phyloP scores from a whole-genome alignment of 2,888 invertebrate species.

The Philereme vetulata region DNA sequence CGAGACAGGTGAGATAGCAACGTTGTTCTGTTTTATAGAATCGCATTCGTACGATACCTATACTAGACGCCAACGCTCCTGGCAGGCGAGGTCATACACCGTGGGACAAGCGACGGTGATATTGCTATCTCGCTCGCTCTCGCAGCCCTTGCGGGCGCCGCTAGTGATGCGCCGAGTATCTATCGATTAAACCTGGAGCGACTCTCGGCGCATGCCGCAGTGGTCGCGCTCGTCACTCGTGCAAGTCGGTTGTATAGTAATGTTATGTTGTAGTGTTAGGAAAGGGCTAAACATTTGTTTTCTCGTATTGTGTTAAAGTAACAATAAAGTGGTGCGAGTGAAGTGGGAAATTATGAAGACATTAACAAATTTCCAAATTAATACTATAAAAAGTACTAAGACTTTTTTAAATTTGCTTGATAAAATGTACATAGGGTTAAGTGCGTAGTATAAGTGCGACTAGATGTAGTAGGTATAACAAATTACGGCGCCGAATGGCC shows the following conservation, averaged over 20 bases:
- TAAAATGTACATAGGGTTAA: conserved; percentile 80
- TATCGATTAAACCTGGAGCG: too few relatives aligned
- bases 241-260: conserved; percentile 72
- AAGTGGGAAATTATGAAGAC: conserved; percentile 79
- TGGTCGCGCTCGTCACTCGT: conserved; percentile 51
- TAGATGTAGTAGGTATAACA: conserved; percentile 84
- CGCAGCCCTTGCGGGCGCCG: too few relatives aligned
- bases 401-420: conserved; percentile 80
- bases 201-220: not conserved
- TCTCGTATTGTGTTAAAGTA: conserved; percentile 70
- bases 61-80: too few relatives aligned
- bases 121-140: too few relatives aligned
- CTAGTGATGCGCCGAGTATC: too few relatives aligned
- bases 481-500: conserved; percentile 65
- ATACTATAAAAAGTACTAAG: conserved; percentile 80
- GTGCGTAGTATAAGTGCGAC: conserved; percentile 73
- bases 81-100: too few relatives aligned
- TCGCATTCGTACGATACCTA: not conserved
- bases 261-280: conserved; percentile 69
- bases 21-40: not conserved
- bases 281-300: conserved; percentile 71
- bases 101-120: too few relatives aligned
- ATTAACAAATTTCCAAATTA: conserved; percentile 83
- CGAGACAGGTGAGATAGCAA: not conserved
- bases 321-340: conserved; percentile 75